These are phyloP conservation scores for Oryzaephilus surinamensis DNA, from an alignment of 1,140 invertebrate genomes.

Conservation along the genomic window DNA sequence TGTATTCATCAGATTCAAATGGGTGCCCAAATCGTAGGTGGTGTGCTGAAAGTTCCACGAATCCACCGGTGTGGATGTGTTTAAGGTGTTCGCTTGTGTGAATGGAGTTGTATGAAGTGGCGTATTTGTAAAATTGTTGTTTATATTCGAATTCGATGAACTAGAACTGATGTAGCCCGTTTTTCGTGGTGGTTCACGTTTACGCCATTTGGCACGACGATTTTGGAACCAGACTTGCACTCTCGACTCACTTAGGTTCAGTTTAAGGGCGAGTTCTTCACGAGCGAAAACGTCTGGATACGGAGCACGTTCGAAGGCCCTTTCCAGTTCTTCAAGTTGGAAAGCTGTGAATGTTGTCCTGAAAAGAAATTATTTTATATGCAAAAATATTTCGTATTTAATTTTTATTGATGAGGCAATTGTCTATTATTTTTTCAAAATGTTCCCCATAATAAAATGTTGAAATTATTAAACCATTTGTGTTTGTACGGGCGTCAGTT, in stretches of 20 bases:
- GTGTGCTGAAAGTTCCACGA: slow-evolving; percentile 69
- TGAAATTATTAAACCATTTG: background rate
- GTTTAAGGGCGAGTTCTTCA: slow-evolving; percentile 83
- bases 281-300: slow-evolving; percentile 95
- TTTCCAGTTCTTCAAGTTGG: slow-evolving; percentile 87
- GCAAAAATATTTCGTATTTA: background rate
- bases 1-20: slow-evolving; percentile 57
- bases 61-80: slow-evolving; percentile 53
- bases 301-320: slow-evolving; percentile 87
- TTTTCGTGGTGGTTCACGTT: slow-evolving; percentile 92
- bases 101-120: slow-evolving; percentile 56
- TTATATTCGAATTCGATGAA: slow-evolving; percentile 42
- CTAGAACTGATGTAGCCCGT: slow-evolving; percentile 45
- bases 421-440: no score
- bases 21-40: slow-evolving; percentile 61
- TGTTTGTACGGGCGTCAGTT: slow-evolving; percentile 1
- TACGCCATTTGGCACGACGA: slow-evolving; percentile 93
- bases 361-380: slow-evolving; percentile 25
- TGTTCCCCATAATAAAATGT: background rate
- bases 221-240: slow-evolving; percentile 96
- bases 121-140: slow-evolving; percentile 50
- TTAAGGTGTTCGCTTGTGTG: slow-evolving; percentile 50
- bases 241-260: slow-evolving; percentile 83
- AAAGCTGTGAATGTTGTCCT: slow-evolving; percentile 95
- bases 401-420: no score